Evolutionary conservation across 2,797 vertebrate species (phyloP), one percentile per base, ranked within the genome.

Genomic region (Cossypha caffra): DNA sequence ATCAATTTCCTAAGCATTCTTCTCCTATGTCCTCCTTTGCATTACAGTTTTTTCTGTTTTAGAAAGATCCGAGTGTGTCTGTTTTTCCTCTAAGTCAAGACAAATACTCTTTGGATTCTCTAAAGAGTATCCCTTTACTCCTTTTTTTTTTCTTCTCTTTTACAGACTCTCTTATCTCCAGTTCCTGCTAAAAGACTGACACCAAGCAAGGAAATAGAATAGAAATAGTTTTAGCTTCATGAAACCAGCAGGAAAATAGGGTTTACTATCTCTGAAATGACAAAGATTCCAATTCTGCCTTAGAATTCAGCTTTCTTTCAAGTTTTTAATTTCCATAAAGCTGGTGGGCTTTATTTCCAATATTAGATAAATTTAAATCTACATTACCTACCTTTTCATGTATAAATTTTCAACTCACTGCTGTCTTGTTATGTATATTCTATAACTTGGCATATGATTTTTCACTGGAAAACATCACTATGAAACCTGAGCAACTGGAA

Each of bases 101-200:
- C 5, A 78, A 86, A 64, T 19, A 35, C 8, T 45, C 20, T 63
- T 40, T 20, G 9, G 7, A 48, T 50, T 76, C 16, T 40, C 47
- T 69, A 61, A 75, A 67, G 35, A 15, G 4, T 21, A n/a, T 45
- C 18, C 25, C 29, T 64, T 68, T 45, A 51, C 7, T 38, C 10
- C 1, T 38, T 45, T 37, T 38, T 61, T 18, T 38, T 26, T 5
- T 1, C 1, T 43, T 54, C 4, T 4, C 6, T 62, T 43, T 6
- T 50, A 63, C 1, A 31, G 17, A 45, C 21, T 62, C 9, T 24
- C 25, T 68, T 59, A 45, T n/a, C 29, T 63, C 13, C 12, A 59
- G 7, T 37, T 86, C 33, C 40, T 63, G 11, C 23, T 52, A 61
- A 50, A 77, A 54, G 14, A 25, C 33, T 61, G 43, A 68, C 17